These are phyloP conservation scores for Gnathonemus echidnorhynchus DNA, from an alignment of 2,113 vertebrate species.

Conservation along the genomic window DNA sequence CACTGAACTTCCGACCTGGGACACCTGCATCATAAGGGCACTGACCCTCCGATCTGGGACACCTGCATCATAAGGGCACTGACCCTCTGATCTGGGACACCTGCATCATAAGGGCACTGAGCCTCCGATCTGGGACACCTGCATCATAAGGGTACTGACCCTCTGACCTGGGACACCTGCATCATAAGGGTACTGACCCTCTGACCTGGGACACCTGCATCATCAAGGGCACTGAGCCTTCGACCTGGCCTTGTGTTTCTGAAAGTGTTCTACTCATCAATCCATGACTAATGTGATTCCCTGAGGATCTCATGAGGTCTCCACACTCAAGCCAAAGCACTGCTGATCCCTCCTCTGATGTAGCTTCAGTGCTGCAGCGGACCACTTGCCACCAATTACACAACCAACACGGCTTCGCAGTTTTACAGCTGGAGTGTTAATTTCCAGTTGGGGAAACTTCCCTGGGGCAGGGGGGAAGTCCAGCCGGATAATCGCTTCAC, in stretches of 20 bases:
- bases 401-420: background rate
- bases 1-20: background rate
- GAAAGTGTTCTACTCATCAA: background rate
- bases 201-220: too few species aligned
- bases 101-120: too few species aligned
- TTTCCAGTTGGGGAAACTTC: background rate
- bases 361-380: background rate
- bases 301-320: background rate
- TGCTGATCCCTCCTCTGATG: background rate
- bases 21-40: too few species aligned
- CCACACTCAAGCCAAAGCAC: background rate
- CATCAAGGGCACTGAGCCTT: too few species aligned
- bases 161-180: too few species aligned
- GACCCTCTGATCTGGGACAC: rapidly evolving
- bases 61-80: too few species aligned
- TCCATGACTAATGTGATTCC: background rate
- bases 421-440: background rate
- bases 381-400: background rate
- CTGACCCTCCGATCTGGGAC: too few species aligned
- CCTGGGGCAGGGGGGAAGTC: background rate
- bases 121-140: too few species aligned
- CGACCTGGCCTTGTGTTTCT: background rate
- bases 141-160: too few species aligned
- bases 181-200: too few species aligned
- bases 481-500: background rate